Conservation (phyloP, 2,888 invertebrate genomes). For the Pandemis heparana region DNA sequence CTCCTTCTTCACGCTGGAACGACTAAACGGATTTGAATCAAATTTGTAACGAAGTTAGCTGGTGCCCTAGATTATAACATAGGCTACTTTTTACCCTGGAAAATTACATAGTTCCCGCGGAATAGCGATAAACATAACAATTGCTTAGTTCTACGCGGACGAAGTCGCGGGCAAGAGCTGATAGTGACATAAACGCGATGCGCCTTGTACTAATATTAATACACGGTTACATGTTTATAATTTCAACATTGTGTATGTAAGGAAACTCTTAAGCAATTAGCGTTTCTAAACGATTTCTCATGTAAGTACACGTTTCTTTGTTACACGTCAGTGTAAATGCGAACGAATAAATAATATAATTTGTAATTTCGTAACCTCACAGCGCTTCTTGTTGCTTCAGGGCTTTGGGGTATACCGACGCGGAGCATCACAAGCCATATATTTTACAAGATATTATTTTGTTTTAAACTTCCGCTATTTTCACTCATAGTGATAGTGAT, state of each 20-base stretch:
- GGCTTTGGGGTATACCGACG: conserved; percentile 9
- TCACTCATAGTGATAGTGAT: no score
- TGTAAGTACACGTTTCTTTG: conserved; percentile 21
- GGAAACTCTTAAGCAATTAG: conserved; percentile 9
- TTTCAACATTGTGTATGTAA: not conserved
- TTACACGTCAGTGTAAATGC: conserved; percentile 13
- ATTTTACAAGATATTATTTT: not conserved
- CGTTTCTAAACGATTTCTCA: conserved; percentile 7
- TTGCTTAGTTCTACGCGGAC: no score
- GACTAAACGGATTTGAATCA: no score
- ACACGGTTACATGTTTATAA: not conserved
- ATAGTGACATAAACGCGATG: no score
- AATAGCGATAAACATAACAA: no score
- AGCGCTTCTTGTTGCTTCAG: conserved; percentile 26
- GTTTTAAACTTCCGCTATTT: no score
- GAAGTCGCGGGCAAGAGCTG: no score
- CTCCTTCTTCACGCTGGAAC: no score
- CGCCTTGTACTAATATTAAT: not conserved
- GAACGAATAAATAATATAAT: conserved; percentile 40
- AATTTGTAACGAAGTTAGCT: no score
- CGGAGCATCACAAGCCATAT: not conserved
- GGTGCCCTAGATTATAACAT: no score
- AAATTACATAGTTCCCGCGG: no score
- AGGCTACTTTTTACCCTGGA: no score
- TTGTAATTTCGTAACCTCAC: conserved; percentile 39